Conservation (phyloP, 2,888 invertebrate species). For the Nebria salina region DNA sequence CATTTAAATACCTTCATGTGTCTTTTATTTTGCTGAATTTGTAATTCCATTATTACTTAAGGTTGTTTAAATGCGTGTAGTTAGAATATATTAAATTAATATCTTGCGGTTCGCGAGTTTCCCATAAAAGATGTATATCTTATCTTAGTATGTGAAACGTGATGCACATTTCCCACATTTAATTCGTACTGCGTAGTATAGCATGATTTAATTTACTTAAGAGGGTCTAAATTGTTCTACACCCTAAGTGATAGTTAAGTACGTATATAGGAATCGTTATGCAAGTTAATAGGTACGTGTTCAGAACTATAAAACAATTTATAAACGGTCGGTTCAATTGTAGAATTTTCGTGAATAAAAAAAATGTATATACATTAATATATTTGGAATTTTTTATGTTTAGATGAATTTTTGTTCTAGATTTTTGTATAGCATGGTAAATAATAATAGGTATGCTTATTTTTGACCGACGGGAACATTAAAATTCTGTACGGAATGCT, state of each 20-base stretch:
- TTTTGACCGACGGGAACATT: conserved; percentile 34
- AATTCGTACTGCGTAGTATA: neutral
- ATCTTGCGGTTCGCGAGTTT: neutral
- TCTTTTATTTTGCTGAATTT: too few species aligned
- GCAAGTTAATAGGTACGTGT: too few species aligned
- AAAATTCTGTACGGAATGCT: conserved; percentile 33
- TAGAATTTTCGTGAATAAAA: too few species aligned
- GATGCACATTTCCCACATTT: neutral
- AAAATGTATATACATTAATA: too few species aligned
- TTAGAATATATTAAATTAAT: neutral
- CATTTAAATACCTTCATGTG: too few species aligned
- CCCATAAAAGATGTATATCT: neutral
- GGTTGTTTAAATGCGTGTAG: neutral
- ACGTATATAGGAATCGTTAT: too few species aligned
- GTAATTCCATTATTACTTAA: too few species aligned
- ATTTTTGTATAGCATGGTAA: too few species aligned
- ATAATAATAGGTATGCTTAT: conserved; percentile 10
- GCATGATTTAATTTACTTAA: neutral
- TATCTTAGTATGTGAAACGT: neutral
- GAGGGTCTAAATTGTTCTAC: neutral
- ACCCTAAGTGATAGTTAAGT: neutral
- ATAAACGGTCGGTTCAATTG: too few species aligned
- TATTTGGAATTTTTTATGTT: too few species aligned
- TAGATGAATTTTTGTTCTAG: too few species aligned
- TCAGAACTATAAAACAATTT: too few species aligned